Percentiles rank a stretch among this genome's conserved stretches.
Conservation (phyloP, 2,888 invertebrate species). For the Nasonovia ribisnigri region DNA sequence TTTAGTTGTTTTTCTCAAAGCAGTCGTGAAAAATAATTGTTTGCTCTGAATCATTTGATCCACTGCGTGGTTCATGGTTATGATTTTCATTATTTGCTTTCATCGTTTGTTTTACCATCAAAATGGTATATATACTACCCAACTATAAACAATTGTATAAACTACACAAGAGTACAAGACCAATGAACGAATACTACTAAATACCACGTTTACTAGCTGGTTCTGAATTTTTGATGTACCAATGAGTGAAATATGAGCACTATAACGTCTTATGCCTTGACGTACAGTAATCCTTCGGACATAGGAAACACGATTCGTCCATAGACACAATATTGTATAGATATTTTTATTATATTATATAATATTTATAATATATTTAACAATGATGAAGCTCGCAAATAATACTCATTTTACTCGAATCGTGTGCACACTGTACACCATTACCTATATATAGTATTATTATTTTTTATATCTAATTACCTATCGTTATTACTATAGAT, state of each 20-base stretch:
- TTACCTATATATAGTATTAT: not conserved
- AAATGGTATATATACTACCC: not conserved
- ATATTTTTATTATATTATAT: not conserved
- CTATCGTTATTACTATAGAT: too few species aligned
- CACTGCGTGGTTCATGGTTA: not conserved
- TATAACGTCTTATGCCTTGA: not conserved
- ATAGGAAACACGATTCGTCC: not conserved
- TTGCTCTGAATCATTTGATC: constrained; percentile 1
- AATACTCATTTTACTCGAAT: not conserved
- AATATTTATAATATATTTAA: too few species aligned
- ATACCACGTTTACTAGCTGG: not conserved
- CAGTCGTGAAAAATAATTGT: not conserved
- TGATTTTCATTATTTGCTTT: not conserved
- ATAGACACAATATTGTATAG: not conserved
- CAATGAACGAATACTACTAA: not conserved
- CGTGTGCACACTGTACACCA: not conserved
- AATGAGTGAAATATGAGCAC: too few species aligned
- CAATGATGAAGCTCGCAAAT: not conserved
- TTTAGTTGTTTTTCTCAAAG: not conserved
- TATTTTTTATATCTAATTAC: not conserved
- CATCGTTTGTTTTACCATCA: too few species aligned
- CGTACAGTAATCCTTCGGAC: not conserved
- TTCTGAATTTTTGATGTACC: not conserved
- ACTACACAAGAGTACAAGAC: not conserved
- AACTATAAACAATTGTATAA: too few species aligned